These are phyloP conservation scores for Hemibagrus wyckioides DNA, from an alignment of 2,113 vertebrate genomes.

Conservation along the genomic window DNA sequence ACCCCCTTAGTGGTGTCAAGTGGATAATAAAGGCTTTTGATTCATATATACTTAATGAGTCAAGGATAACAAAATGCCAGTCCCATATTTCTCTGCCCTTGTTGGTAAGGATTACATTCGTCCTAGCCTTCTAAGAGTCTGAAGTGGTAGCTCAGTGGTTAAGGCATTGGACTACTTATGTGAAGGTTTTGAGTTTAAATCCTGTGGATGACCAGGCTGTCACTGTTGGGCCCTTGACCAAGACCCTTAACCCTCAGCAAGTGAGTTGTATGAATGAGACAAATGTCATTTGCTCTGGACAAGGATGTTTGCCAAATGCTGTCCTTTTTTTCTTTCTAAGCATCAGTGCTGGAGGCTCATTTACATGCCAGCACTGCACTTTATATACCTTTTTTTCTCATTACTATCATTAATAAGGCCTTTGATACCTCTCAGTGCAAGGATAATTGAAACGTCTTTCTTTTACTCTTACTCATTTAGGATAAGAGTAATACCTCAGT, in stretches of 20 bases:
- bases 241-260: no score
- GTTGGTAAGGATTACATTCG: constrained; percentile 63
- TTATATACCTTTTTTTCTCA: constrained; percentile 85
- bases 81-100: constrained; percentile 71
- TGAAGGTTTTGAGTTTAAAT: no score
- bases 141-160: no score
- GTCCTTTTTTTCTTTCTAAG: constrained; percentile 1
- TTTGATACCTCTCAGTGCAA: constrained; percentile 88
- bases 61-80: constrained; percentile 62
- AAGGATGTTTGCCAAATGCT: no score
- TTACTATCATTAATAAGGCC: constrained; percentile 88
- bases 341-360: constrained; percentile 75
- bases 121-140: constrained; percentile 54
- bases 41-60: constrained; percentile 79
- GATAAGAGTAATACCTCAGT: constrained; percentile 53
- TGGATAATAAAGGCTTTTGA: constrained; percentile 75
- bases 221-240: no score
- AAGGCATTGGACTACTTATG: no score
- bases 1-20: constrained; percentile 70
- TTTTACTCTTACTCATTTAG: constrained; percentile 66
- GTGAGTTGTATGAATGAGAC: no score
- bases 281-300: no score
- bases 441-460: constrained; percentile 92
- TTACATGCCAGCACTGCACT: constrained; percentile 86
- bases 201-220: no score